Conservation (phyloP, 2,113 vertebrate genomes). For the Mesembrinibis cayennensis region DNA sequence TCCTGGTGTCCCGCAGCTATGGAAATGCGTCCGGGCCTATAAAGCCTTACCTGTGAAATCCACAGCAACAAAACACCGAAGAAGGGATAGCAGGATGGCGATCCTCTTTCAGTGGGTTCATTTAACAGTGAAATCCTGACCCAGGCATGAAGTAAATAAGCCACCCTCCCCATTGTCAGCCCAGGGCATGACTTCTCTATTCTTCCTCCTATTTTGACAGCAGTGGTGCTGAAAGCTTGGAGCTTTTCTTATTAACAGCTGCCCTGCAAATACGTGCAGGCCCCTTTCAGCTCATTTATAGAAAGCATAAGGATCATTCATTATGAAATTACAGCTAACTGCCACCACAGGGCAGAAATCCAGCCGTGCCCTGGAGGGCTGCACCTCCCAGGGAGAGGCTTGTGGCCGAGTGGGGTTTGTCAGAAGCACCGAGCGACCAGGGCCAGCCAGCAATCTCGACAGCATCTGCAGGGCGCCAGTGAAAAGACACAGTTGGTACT, state of each 20-base stretch:
- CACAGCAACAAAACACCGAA: background rate
- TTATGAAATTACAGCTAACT: background rate
- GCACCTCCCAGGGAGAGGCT: background rate
- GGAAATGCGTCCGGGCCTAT: accelerated
- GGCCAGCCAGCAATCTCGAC: background rate
- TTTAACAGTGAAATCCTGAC: background rate
- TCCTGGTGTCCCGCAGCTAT: accelerated
- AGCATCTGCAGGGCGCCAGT: background rate
- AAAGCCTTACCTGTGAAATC: background rate
- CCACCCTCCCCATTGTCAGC: background rate
- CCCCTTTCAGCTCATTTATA: background rate
- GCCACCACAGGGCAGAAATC: background rate
- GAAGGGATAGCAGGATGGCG: background rate
- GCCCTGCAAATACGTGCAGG: background rate
- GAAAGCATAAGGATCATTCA: background rate
- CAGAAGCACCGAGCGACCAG: background rate
- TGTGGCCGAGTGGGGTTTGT: background rate
- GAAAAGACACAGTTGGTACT: background rate
- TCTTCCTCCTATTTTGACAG: background rate
- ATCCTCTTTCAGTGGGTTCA: background rate
- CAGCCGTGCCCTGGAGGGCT: background rate
- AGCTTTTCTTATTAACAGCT: background rate
- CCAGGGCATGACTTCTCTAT: background rate
- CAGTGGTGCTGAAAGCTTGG: background rate
- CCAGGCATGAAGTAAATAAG: background rate